Evolutionary conservation across 2,797 vertebrate species (phyloP), one percentile per base, ranked within the genome.

Genomic region (Propithecus deckenii): DNA sequence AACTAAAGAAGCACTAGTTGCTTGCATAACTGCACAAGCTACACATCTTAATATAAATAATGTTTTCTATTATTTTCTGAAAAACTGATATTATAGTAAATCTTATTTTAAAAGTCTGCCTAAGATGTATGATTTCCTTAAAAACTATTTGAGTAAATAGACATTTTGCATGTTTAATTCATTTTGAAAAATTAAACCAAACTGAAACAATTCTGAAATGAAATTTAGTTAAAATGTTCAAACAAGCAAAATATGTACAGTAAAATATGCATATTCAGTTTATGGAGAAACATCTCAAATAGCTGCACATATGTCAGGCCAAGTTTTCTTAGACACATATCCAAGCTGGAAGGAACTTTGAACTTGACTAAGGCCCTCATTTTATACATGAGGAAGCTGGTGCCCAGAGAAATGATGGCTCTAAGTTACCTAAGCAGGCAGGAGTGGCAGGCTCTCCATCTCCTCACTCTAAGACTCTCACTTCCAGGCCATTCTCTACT

Each of bases 51-150:
- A 78, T 87, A 59, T 72, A 94, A 87, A 83, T 78, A 61, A 22
- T 67, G 7, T 95, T 96, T 95, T 81, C 43, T 97, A 69, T 32
- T 85, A 6, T 74, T 93, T 91, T 83, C 5, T 86, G 59, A 92
- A 94, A 86, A 95, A 89, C 38, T 74, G 43, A 61, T 74, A 63
- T 30, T 59, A n/a, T 28, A 50, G 30, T 41, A 61, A 59, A 63
- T 88, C 95, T 89, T 59, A 76, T 76, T 92, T 94, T 30, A 72
- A 93, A 94, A 75, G 25, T 89, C 46, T 74, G 20, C 67, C 30
- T 20, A 38, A 63, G 72, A 69, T 28, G 1, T 52, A 13, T 86
- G 46, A 41, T 61, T 96, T 81, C 30, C 43, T 55, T 84, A 61
- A 76, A 96, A 12, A 74, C 13, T 75, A 48, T 75, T 87, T 84